A percentile compares a stretch with the other conserved stretches of the same genome.
Evolutionary conservation across 2,797 vertebrate genomes (phyloP).

Genomic region (Loriculus beryllinus): DNA sequence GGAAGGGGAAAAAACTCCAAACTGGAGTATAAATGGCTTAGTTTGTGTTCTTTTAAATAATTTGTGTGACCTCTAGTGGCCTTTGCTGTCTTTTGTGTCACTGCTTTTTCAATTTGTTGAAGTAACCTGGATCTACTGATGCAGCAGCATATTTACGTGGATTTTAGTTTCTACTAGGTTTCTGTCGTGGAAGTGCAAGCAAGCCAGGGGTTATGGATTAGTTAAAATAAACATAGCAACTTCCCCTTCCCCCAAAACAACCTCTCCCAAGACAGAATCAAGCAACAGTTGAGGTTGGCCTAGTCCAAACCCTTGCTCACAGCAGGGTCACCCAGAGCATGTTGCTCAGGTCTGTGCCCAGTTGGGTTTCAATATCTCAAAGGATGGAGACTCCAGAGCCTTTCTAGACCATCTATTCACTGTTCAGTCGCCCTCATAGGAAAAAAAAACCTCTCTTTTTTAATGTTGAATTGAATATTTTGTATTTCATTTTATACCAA

Average conservation of each 20-base stretch:
- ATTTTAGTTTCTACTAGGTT: neutral
- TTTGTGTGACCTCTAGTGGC: constrained; percentile 35
- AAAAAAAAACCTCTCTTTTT: rapidly evolving
- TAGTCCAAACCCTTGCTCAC: neutral
- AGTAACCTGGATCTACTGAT: neutral
- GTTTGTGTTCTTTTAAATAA: neutral
- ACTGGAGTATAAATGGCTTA: neutral
- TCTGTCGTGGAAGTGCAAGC: neutral
- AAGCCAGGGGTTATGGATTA: neutral
- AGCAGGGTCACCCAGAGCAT: neutral
- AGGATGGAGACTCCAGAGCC: neutral
- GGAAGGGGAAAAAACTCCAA: neutral
- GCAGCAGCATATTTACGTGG: neutral
- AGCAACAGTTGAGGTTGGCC: neutral
- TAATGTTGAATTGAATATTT: neutral
- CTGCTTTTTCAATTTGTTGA: neutral
- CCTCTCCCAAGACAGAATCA: neutral
- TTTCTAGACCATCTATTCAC: neutral
- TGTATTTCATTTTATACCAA: neutral
- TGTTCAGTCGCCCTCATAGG: neutral
- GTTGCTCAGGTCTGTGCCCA: neutral
- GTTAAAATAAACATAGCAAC: neutral
- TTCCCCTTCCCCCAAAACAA: neutral
- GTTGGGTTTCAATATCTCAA: neutral
- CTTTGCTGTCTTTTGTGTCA: neutral